A percentile compares a stretch with the other conserved stretches of the same genome.
Evolutionary conservation across 2,113 vertebrate genomes (phyloP).

Genomic region (Tachycineta bicolor): DNA sequence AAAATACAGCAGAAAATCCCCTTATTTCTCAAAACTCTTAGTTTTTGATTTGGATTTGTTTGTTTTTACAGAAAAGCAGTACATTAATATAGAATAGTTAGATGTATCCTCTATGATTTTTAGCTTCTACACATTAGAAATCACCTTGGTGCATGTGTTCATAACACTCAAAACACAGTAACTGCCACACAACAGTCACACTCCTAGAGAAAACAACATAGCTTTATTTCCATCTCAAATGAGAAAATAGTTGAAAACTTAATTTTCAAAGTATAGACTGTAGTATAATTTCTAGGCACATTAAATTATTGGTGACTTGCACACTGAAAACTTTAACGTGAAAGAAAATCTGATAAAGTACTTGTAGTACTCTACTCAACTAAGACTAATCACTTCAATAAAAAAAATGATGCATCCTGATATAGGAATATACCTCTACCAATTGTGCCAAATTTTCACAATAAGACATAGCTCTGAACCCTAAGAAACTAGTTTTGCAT

Average conservation of each 20-base stretch:
- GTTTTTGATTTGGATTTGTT: neutral
- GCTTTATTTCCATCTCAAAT: neutral
- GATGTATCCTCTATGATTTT: neutral
- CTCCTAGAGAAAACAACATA: neutral
- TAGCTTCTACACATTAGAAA: neutral
- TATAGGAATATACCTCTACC: neutral
- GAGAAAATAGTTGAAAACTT: neutral
- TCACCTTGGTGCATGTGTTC: neutral
- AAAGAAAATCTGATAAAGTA: neutral
- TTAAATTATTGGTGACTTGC: neutral
- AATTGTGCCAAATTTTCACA: neutral
- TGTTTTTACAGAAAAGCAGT: neutral
- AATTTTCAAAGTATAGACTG: neutral
- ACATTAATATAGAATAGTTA: neutral
- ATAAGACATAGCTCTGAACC: neutral
- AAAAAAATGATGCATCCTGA: fast-evolving
- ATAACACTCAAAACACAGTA: neutral
- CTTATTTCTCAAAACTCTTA: neutral
- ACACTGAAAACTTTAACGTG: neutral
- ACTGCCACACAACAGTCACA: neutral
- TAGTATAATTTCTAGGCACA: neutral
- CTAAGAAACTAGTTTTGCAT: neutral
- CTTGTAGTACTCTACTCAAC: neutral
- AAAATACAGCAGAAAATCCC: neutral
- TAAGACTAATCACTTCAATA: neutral